A percentile compares a stretch with the other conserved stretches of the same genome.
Conservation (phyloP, 2,888 invertebrate genomes). For the Chaetogeoica ovagalla region DNA sequence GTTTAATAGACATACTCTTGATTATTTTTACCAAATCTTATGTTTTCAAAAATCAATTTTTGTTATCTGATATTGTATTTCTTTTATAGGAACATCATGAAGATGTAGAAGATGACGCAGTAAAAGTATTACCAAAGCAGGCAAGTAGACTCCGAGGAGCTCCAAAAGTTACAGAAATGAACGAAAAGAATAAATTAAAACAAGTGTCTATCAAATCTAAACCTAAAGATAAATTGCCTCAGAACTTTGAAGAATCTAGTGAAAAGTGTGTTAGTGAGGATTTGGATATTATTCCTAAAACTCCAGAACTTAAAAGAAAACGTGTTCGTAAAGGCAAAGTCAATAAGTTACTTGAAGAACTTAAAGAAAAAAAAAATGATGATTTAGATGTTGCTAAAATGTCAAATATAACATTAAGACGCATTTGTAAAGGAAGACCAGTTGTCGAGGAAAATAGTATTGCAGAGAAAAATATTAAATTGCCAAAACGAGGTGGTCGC, state of each 20-base stretch:
- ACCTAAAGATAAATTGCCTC: background rate
- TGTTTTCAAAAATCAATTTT: too few species aligned
- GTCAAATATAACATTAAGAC: background rate
- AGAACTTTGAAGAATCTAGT: constrained; percentile 3
- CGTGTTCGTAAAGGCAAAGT: constrained; percentile 22
- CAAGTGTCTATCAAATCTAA: background rate
- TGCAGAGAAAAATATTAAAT: background rate
- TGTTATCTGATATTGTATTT: too few species aligned
- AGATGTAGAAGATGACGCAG: background rate
- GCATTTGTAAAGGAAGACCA: background rate
- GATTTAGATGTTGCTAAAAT: background rate
- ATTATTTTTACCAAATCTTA: too few species aligned
- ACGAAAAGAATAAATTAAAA: background rate
- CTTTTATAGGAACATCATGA: background rate
- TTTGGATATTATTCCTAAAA: background rate
- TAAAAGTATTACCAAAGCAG: background rate
- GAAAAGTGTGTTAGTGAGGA: background rate
- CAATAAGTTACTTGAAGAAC: background rate
- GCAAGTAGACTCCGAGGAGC: background rate
- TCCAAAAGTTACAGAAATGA: background rate
- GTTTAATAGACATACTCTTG: too few species aligned
- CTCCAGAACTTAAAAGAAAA: constrained; percentile 14
- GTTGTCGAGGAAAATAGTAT: background rate
- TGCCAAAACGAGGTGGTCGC: background rate
- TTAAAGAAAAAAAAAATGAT: background rate